phyloP scores from a whole-genome alignment of 2,113 vertebrate genomes.

The Paralichthys olivaceus region DNA sequence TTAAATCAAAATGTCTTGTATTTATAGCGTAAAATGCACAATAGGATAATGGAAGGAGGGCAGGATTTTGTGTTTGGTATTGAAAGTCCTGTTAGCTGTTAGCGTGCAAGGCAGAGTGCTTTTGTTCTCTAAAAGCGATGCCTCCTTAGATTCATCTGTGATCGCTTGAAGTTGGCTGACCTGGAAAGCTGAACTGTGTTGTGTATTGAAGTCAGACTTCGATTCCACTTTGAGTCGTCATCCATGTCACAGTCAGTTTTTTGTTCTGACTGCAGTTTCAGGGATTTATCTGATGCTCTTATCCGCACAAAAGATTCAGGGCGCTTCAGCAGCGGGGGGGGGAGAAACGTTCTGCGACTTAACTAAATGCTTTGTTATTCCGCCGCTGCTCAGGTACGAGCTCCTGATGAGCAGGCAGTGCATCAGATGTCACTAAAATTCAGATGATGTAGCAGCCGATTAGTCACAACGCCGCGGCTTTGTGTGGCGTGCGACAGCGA shows the following conservation, averaged over 20 bases:
- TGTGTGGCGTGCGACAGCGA: conserved; percentile 38
- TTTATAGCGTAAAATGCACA: no score
- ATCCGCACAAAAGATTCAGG: conserved; percentile 30
- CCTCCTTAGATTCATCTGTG: conserved; percentile 38
- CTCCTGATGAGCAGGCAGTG: conserved; percentile 60
- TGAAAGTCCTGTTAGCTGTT: conserved; percentile 31
- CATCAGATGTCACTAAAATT: conserved; percentile 47
- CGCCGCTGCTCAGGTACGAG: conserved; percentile 39
- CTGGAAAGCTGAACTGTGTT: conserved; percentile 35
- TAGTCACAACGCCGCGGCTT: conserved; percentile 55
- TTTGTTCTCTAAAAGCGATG: conserved; percentile 50
- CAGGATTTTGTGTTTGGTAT: not conserved
- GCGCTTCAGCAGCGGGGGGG: conserved; percentile 5
- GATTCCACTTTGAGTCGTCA: conserved; percentile 39
- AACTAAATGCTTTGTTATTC: conserved; percentile 58
- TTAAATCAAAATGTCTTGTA: no score
- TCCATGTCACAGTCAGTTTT: conserved; percentile 35
- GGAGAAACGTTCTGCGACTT: conserved; percentile 8
- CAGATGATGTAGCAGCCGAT: conserved; percentile 61
- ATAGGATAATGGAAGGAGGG: not conserved
- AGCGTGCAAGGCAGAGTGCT: conserved; percentile 31
- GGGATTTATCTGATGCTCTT: conserved; percentile 58
- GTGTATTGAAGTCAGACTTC: conserved; percentile 57
- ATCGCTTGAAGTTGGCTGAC: conserved; percentile 55
- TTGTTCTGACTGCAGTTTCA: conserved; percentile 23